Conservation (phyloP, 2,888 invertebrate species). For the Pasiphila rectangulata region DNA sequence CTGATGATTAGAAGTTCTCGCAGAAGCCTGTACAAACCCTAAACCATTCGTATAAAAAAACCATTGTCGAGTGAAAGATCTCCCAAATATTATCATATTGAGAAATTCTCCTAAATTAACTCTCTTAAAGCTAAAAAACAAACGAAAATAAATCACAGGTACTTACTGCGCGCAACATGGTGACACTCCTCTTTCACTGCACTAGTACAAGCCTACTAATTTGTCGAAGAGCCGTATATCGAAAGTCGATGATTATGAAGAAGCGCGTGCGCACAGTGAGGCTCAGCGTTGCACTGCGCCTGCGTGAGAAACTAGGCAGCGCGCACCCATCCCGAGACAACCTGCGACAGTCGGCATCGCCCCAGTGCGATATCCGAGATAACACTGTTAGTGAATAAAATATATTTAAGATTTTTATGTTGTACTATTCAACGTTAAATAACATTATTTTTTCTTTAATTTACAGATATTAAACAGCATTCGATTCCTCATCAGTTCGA, state of each 20-base stretch:
- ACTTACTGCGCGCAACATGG: slow-evolving; percentile 72
- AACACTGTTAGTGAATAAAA: slow-evolving; percentile 20
- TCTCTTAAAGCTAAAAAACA: not conserved
- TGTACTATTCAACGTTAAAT: too few relatives aligned
- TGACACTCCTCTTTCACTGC: slow-evolving; percentile 41
- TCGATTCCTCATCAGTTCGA: too few relatives aligned
- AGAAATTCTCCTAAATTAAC: too few relatives aligned
- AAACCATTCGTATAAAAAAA: too few relatives aligned
- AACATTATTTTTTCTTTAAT: too few relatives aligned
- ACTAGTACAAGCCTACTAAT: slow-evolving; percentile 27
- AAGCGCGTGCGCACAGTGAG: slow-evolving; percentile 51
- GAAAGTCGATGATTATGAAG: slow-evolving; percentile 29
- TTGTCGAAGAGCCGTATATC: slow-evolving; percentile 24
- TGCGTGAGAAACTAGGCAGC: slow-evolving; percentile 45
- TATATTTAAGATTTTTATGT: too few relatives aligned
- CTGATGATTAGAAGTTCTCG: too few relatives aligned
- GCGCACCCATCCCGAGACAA: slow-evolving; percentile 43
- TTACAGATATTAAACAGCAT: too few relatives aligned
- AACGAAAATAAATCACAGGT: slow-evolving; percentile 45
- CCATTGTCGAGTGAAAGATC: too few relatives aligned
- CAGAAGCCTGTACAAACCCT: too few relatives aligned
- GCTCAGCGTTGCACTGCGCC: slow-evolving; percentile 51
- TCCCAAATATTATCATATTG: too few relatives aligned
- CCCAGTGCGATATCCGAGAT: slow-evolving; percentile 41
- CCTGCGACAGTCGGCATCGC: slow-evolving; percentile 46